Percentiles rank a stretch among this genome's conserved stretches.
phyloP scores from a whole-genome alignment of 2,888 invertebrate genomes.

The Gandaritis pyraliata region DNA sequence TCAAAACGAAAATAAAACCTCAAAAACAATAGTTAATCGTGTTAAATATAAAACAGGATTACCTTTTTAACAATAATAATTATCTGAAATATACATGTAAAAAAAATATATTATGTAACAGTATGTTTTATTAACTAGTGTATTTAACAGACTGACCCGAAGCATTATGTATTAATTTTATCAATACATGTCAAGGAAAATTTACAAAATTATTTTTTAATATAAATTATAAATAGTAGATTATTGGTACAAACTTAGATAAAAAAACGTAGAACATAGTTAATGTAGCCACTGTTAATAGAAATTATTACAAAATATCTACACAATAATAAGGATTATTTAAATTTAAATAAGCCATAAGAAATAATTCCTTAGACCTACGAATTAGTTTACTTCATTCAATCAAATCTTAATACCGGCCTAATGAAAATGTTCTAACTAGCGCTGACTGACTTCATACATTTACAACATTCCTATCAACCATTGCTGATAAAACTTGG shows the following conservation, averaged over 20 bases:
- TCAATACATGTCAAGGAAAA: conserved; percentile 40
- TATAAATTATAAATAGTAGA: conserved; percentile 10
- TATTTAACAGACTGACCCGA: conserved; percentile 58
- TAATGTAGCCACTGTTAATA: conserved; percentile 30
- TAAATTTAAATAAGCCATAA: conserved; percentile 28
- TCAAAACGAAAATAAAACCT: conserved; percentile 62
- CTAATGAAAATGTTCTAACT: conserved; percentile 70
- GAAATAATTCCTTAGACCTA: conserved; percentile 31
- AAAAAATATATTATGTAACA: conserved; percentile 80
- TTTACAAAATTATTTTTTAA: conserved; percentile 46
- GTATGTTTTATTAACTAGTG: conserved; percentile 71
- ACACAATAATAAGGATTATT: conserved; percentile 26
- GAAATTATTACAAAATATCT: conserved; percentile 32
- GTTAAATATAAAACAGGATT: conserved; percentile 80
- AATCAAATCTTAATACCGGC: conserved; percentile 38
- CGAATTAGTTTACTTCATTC: conserved; percentile 30
- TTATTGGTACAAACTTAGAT: conserved; percentile 37
- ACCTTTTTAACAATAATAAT: conserved; percentile 80
- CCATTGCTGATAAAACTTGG: conserved; percentile 59
- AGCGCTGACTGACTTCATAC: conserved; percentile 56
- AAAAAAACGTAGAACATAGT: conserved; percentile 52
- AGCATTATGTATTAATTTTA: conserved; percentile 44
- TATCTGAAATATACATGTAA: conserved; percentile 81
- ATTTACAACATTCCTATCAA: conserved; percentile 51
- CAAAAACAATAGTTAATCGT: conserved; percentile 71